Percentiles rank a stretch among this genome's conserved stretches.
phyloP scores from a whole-genome alignment of 2,797 vertebrate species.

The Crenichthys baileyi region DNA sequence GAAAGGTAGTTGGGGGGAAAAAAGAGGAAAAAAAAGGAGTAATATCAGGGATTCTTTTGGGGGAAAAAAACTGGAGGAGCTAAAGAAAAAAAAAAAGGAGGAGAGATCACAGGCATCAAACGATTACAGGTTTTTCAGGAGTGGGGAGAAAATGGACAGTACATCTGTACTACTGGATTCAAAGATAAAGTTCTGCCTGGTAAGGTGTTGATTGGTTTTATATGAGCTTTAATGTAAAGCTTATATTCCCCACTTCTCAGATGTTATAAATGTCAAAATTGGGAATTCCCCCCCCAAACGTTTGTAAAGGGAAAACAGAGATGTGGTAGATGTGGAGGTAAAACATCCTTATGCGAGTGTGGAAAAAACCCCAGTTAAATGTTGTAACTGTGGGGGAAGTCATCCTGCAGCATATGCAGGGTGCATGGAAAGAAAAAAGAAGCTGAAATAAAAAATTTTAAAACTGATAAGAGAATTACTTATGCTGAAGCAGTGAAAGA shows the following conservation, averaged over 20 bases:
- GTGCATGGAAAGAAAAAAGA: too few relatives aligned
- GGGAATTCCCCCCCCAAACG: not conserved
- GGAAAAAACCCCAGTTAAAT: not conserved
- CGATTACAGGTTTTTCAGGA: too few relatives aligned
- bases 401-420: too few relatives aligned
- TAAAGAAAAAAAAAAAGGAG: not conserved
- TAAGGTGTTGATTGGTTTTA: too few relatives aligned
- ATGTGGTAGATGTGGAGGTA: not conserved
- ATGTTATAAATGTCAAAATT: not conserved
- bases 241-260: not conserved
- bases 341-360: not conserved
- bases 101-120: too few relatives aligned
- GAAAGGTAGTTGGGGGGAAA: too few relatives aligned
- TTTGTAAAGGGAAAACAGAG: not conserved
- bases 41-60: not conserved
- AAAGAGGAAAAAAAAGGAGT: not conserved
- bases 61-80: not conserved
- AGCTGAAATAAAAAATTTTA: too few relatives aligned
- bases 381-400: too few relatives aligned
- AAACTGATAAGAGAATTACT: too few relatives aligned
- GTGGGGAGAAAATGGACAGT: too few relatives aligned
- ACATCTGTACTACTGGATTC: too few relatives aligned
- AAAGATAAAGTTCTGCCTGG: too few relatives aligned
- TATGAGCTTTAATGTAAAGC: not conserved
- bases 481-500: not conserved